These are phyloP conservation scores for Anorthoa munda DNA, from an alignment of 2,888 invertebrate species.

Conservation along the genomic window DNA sequence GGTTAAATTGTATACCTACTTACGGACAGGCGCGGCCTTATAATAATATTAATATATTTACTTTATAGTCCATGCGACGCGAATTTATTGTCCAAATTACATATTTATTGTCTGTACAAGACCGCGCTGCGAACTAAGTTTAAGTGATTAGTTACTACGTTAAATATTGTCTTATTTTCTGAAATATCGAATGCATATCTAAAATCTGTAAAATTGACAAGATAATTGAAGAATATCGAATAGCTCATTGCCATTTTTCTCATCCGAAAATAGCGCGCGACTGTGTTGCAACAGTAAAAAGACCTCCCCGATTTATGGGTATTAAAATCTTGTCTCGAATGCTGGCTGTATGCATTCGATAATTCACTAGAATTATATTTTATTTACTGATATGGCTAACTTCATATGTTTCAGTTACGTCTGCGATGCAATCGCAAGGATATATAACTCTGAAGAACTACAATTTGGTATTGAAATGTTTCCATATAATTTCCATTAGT, in stretches of 20 bases:
- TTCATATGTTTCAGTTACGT: slow-evolving; percentile 65
- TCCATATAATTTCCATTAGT: slow-evolving; percentile 71
- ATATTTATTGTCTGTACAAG: slow-evolving; percentile 66
- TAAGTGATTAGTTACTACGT: slow-evolving; percentile 43
- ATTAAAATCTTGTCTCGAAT: slow-evolving; percentile 14
- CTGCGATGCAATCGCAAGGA: slow-evolving; percentile 73
- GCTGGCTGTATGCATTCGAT: slow-evolving; percentile 61
- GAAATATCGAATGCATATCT: slow-evolving; percentile 66
- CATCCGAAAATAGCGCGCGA: slow-evolving; percentile 33
- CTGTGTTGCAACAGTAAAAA: slow-evolving; percentile 41
- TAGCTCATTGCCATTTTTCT: slow-evolving; percentile 24
- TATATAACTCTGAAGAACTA: slow-evolving; percentile 82
- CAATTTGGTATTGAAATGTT: slow-evolving; percentile 70
- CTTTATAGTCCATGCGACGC: slow-evolving; percentile 58
- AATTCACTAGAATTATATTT: slow-evolving; percentile 54
- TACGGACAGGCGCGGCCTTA: slow-evolving; percentile 73
- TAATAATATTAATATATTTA: slow-evolving; percentile 51
- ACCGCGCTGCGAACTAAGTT: slow-evolving; percentile 59
- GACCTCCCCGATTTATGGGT: slow-evolving; percentile 36
- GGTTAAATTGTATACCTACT: slow-evolving; percentile 80
- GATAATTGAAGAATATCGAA: slow-evolving; percentile 51
- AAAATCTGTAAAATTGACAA: slow-evolving; percentile 48
- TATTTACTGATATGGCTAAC: slow-evolving; percentile 63
- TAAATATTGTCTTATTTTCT: slow-evolving; percentile 56
- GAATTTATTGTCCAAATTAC: slow-evolving; percentile 69